These are phyloP conservation scores for Desmophyllum pertusum DNA, from an alignment of 92 coral and sea anemone genomes.

Conservation along the genomic window DNA sequence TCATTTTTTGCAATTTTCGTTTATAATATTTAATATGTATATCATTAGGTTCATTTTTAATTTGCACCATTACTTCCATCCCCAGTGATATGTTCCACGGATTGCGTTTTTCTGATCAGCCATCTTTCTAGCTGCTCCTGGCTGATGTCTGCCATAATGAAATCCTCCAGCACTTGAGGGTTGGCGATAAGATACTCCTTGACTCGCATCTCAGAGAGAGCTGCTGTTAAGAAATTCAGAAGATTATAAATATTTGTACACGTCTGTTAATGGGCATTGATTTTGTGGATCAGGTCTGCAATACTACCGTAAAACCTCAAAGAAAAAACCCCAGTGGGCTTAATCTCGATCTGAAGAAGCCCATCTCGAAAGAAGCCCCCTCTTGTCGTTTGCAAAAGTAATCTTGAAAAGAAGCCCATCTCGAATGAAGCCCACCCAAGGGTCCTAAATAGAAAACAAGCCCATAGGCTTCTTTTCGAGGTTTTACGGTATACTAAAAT, in stretches of 20 bases:
- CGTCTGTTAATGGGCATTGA: neutral
- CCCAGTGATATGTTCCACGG: slow-evolving; percentile 2
- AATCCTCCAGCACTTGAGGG: slow-evolving; percentile 83
- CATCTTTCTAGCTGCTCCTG: slow-evolving; percentile 91
- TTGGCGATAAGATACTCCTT: slow-evolving; percentile 83
- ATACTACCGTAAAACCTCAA: neutral
- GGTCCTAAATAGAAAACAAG: too few species aligned
- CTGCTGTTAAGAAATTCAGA: slow-evolving; percentile 9
- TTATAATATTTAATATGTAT: too few species aligned
- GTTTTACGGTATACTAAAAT: too few species aligned
- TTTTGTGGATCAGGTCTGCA: too few species aligned
- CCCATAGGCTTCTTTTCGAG: too few species aligned
- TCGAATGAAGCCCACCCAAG: too few species aligned
- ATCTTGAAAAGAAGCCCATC: too few species aligned
- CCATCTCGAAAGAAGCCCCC: too few species aligned
- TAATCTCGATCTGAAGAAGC: too few species aligned
- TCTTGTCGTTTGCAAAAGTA: too few species aligned
- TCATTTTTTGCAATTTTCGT: too few species aligned
- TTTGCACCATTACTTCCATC: slow-evolving; percentile 7
- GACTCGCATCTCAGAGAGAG: slow-evolving; percentile 75
- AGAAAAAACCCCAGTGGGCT: neutral
- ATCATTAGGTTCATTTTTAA: too few species aligned
- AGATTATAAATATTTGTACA: neutral
- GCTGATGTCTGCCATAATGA: slow-evolving; percentile 87
- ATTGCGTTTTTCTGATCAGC: slow-evolving; percentile 89